Evolutionary conservation across 1,140 invertebrate species (phyloP).

Genomic region (Brachionus asplanchnoidis): DNA sequence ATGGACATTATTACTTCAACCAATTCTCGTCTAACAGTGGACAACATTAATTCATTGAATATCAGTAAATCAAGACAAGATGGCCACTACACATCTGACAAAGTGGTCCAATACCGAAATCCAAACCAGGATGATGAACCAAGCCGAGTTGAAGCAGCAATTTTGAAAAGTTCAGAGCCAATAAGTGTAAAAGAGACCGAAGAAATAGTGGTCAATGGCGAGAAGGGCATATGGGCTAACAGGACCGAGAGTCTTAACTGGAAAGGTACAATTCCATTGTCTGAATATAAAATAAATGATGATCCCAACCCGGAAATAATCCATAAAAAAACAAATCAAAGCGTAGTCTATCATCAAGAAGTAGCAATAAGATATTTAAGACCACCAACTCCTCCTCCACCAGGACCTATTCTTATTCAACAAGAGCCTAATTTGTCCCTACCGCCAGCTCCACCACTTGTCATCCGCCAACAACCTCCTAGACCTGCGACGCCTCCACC

Average conservation of each 20-base stretch:
- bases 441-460: conserved; percentile 29
- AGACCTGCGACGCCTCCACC: conserved; percentile 37
- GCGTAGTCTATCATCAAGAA: conserved; percentile 24
- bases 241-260: conserved; percentile 29
- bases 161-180: neutral
- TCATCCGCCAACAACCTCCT: conserved; percentile 9
- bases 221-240: conserved; percentile 6
- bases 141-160: conserved; percentile 23
- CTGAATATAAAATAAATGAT: conserved; percentile 31
- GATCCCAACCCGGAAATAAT: conserved; percentile 40
- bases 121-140: neutral
- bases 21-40: neutral
- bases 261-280: conserved; percentile 9
- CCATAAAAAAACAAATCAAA: neutral
- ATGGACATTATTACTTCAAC: neutral
- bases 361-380: conserved; percentile 38
- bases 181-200: neutral
- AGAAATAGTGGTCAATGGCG: conserved; percentile 19
- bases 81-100: neutral
- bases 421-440: neutral
- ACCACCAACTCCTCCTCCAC: conserved; percentile 39
- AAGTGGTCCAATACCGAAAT: neutral
- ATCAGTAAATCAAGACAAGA: neutral
- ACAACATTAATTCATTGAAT: neutral
- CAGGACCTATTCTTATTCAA: conserved; percentile 35